These are phyloP conservation scores for Dasyprocta punctata DNA, from an alignment of 2,113 vertebrate species.

Conservation along the genomic window DNA sequence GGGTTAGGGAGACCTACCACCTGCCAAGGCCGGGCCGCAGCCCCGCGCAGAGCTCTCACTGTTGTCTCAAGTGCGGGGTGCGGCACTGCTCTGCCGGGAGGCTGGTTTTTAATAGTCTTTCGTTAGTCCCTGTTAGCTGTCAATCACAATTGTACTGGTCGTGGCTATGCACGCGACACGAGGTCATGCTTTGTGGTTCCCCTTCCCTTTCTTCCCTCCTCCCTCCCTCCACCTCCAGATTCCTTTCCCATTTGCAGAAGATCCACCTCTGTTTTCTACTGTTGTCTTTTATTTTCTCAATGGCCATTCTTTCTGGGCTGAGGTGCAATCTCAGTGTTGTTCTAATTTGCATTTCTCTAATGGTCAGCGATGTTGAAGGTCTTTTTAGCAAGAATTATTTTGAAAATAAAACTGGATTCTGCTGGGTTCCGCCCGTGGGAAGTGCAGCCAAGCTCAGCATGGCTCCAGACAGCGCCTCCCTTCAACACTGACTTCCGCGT, in stretches of 20 bases:
- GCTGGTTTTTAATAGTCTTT: neutral
- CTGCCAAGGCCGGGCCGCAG: rapidly evolving
- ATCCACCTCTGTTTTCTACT: neutral
- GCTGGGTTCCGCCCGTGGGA: too few relatives aligned
- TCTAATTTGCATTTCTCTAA: neutral
- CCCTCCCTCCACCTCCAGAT: neutral
- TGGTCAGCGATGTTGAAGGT: neutral
- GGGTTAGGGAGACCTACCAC: neutral
- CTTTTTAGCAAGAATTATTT: neutral
- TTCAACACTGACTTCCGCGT: too few relatives aligned
- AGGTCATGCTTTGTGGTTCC: neutral
- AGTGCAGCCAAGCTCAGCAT: too few relatives aligned
- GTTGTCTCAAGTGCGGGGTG: neutral
- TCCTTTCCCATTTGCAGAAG: neutral
- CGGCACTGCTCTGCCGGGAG: neutral
- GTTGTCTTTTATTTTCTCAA: neutral
- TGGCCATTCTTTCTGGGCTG: neutral
- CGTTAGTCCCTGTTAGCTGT: neutral
- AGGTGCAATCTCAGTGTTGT: neutral
- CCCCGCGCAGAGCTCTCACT: neutral
- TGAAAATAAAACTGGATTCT: neutral
- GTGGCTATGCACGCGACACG: neutral
- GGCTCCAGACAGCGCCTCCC: too few relatives aligned
- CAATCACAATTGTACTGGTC: neutral
- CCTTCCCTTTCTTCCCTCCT: neutral